These are phyloP conservation scores for Romanogobio albipinnatus DNA, from an alignment of 2,113 vertebrate species.

Conservation along the genomic window DNA sequence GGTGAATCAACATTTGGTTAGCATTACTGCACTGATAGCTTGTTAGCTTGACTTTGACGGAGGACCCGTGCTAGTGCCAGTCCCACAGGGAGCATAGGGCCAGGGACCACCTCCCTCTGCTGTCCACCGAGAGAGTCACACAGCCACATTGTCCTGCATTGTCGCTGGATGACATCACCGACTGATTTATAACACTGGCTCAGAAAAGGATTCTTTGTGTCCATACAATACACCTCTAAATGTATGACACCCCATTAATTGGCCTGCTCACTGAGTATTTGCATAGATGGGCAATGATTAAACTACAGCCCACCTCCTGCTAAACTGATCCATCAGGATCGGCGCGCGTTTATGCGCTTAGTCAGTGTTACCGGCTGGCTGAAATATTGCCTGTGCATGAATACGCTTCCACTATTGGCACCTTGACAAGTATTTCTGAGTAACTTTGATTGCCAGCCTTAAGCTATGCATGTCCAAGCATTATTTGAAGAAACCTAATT, in stretches of 20 bases:
- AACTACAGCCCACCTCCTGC: conserved; percentile 43
- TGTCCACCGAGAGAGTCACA: conserved; percentile 54
- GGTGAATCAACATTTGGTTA: not conserved
- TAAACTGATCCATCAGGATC: not conserved
- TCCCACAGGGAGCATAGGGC: conserved; percentile 28
- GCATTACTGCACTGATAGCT: not conserved
- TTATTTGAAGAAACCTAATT: conserved; percentile 38
- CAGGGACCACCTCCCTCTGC: conserved; percentile 33
- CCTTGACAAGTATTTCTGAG: conserved; percentile 34
- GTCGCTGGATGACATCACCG: conserved; percentile 63
- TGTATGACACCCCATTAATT: conserved; percentile 73
- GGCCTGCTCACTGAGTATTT: conserved; percentile 62
- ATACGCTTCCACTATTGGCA: conserved; percentile 40
- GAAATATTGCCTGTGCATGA: conserved; percentile 30
- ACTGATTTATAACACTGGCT: conserved; percentile 70
- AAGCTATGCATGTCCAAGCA: conserved; percentile 47
- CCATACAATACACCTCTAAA: conserved; percentile 68
- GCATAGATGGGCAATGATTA: conserved; percentile 69
- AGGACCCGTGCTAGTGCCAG: conserved; percentile 31
- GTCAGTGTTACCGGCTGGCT: conserved; percentile 11
- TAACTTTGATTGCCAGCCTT: conserved; percentile 7
- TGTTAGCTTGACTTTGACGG: conserved; percentile 12
- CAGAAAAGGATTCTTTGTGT: conserved; percentile 69
- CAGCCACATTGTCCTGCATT: conserved; percentile 62
- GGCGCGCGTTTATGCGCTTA: not conserved